Evolutionary conservation across 1,140 invertebrate genomes (phyloP), one percentile per base, ranked within the genome.

Genomic region (Formica selysi): DNA sequence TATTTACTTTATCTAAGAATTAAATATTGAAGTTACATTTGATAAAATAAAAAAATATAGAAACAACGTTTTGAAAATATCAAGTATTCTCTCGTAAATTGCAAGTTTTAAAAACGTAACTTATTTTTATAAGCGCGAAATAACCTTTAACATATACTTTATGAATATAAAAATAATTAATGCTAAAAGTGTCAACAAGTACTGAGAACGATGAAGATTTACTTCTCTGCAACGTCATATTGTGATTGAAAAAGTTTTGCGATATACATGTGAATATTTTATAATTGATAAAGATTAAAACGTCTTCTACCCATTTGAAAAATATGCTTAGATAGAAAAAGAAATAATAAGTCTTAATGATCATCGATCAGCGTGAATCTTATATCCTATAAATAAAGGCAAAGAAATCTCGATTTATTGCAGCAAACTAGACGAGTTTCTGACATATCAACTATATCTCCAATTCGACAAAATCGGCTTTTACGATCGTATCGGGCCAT

Each of bases 91-190:
- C 32, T 32, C 22, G 26, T 65, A 36, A 79, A 29, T 32, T 16
- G n/a, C 41, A 64, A 44, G 11, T 44, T 44, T 4, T 67, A 8
- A 2, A 48, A 48, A 44, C 11, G 41, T 48, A 6, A 5, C 3
- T 16, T 51, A 51, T 51, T 6, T 51, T 6, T 51, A 19, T 19
- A 51, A 65, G 29, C 29, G 29, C n/a, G 41, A 51, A 19, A 16
- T 79, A 67, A 79, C 41, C 76, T 79, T 79, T 79, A 48, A 51
- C 29, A 41, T 10, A 3, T 32, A 48, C 13, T 22, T 65, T 32
- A 64, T 13, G 3, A 48, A 0, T 22, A 7, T 7, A 22, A 41
- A 13, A 68, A 44, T 51, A n/a, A 67, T 54, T 62, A 67, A 48
- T 22, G 26, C 26, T 51, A 29, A 78, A 51, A 65, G 41, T 79